Base-by-base conservation (phyloP, 2,888 invertebrate genomes). In the Tetheella fluctuosa region DNA sequence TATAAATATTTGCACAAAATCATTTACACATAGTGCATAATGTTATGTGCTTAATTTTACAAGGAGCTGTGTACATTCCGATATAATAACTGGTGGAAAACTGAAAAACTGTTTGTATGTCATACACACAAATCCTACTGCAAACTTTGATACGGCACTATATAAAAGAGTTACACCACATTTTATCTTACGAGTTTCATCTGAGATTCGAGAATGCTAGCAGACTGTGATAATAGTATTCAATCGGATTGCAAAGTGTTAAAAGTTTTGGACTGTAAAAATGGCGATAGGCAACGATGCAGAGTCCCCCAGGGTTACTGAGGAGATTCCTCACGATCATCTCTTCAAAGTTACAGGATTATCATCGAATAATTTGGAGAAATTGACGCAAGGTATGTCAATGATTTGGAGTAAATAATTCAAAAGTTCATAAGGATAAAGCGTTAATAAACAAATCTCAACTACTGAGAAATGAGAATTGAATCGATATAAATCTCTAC, bases 291-390 rank as follows among this genome's bases (percentile, higher is more conserved):
- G 72, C 52, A 80, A 76, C 48, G 92, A 91, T 42, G 80, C 80
- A 0, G 84, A 84, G 59, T 77, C 78, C 0, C 68, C 76, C 5
- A 65, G 69, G 37, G 65, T 55, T 7, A 78, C 76, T 59, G 91
- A 89, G 59, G 91, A 88, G 67, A 91, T 92, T 0, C 82, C 90
- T 0, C 91, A 90, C 54, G 90, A 89, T 61, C 91, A 92, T 59
- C 77, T 92, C 1, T 93, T 83, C 64, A 89, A 80, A 68, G 91
- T 92, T 42, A 92, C 92, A 0, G 92, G 91, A 23, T 70, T 93
- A 54, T 91, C 92, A 0, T 83, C 90, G 0, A 75, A 72, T 1
- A 93, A 91, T 69, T 73, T 92, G 71, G 90, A 91, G 69, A 91
- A 91, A 65, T 67, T 91, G 69, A 87, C 85, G 15, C 84, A 88